Conservation (phyloP, 92 coral and sea anemone species). For the Plumapathes pennacea region DNA sequence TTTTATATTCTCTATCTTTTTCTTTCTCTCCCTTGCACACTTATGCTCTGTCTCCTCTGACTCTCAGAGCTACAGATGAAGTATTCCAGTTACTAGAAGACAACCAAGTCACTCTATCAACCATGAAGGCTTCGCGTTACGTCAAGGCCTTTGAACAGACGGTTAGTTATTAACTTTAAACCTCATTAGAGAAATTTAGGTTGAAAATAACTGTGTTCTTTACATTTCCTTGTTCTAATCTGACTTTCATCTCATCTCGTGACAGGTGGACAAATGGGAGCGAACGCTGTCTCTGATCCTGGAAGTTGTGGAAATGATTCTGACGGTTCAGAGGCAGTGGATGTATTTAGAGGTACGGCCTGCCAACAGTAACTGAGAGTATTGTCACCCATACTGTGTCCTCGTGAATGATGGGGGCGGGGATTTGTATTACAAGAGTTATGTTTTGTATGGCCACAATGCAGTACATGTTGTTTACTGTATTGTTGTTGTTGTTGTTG, state of each 20-base stretch:
- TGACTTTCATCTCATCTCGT: neutral
- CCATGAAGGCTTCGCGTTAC: slow-evolving; percentile 98
- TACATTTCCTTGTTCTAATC: too few species aligned
- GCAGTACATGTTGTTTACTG: neutral
- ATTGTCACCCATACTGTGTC: neutral
- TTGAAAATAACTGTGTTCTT: too few species aligned
- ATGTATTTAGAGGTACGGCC: slow-evolving; percentile 99
- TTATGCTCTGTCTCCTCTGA: too few species aligned
- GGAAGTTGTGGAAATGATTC: slow-evolving; percentile 96
- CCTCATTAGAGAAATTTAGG: too few species aligned
- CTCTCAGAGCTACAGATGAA: slow-evolving; percentile 85
- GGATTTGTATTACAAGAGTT: too few species aligned
- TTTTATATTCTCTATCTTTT: too few species aligned
- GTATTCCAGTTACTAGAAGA: slow-evolving; percentile 96
- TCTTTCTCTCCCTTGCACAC: too few species aligned
- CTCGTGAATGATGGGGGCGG: neutral
- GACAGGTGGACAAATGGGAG: slow-evolving; percentile 98
- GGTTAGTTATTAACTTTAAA: slow-evolving; percentile 39
- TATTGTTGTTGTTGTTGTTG: neutral
- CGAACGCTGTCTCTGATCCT: slow-evolving; percentile 93
- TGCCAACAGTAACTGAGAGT: too few species aligned
- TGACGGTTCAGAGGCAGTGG: slow-evolving; percentile 99
- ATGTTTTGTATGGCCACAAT: neutral
- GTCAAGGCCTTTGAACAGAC: slow-evolving; percentile 96
- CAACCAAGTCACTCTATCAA: slow-evolving; percentile 95